Conservation (phyloP, 2,888 invertebrate species). For the Raillietiella orientalis region DNA sequence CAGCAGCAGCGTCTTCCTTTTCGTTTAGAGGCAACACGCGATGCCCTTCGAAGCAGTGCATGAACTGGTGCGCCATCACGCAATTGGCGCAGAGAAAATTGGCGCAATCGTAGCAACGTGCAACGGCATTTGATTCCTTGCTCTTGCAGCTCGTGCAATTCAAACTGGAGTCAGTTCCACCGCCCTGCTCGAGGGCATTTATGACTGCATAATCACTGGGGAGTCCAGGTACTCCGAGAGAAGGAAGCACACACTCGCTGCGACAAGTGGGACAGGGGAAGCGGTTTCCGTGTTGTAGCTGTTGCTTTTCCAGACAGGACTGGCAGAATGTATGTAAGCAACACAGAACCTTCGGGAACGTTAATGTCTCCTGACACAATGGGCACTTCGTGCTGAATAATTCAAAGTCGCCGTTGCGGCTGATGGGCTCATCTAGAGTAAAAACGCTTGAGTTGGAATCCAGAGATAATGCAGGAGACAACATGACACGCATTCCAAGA, state of each 20-base stretch:
- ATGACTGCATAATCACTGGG: slow-evolving; percentile 26
- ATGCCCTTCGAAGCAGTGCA: slow-evolving; percentile 55
- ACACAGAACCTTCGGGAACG: slow-evolving; percentile 36
- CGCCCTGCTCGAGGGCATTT: slow-evolving; percentile 15
- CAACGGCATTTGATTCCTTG: slow-evolving; percentile 71
- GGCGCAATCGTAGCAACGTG: slow-evolving; percentile 83
- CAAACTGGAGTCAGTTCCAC: slow-evolving; percentile 14
- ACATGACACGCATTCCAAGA: too few relatives aligned
- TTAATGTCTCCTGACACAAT: slow-evolving; percentile 38
- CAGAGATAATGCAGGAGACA: too few relatives aligned
- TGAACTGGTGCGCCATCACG: slow-evolving; percentile 77
- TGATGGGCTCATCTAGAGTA: too few relatives aligned
- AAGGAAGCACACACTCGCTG: slow-evolving; percentile 15
- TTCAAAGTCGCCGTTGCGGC: too few relatives aligned
- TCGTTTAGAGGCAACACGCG: slow-evolving; percentile 31
- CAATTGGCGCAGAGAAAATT: slow-evolving; percentile 87
- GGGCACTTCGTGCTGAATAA: slow-evolving; percentile 21
- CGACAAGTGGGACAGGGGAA: slow-evolving; percentile 9
- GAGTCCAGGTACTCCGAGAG: slow-evolving; percentile 26
- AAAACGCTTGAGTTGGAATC: too few relatives aligned
- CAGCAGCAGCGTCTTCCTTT: slow-evolving; percentile 13
- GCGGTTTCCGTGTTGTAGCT: slow-evolving; percentile 8
- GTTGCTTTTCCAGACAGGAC: slow-evolving; percentile 33
- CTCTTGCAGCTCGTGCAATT: slow-evolving; percentile 86
- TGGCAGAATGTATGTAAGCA: slow-evolving; percentile 61